Conservation (phyloP, 2,113 vertebrate species). For the Amphiprion percula region DNA sequence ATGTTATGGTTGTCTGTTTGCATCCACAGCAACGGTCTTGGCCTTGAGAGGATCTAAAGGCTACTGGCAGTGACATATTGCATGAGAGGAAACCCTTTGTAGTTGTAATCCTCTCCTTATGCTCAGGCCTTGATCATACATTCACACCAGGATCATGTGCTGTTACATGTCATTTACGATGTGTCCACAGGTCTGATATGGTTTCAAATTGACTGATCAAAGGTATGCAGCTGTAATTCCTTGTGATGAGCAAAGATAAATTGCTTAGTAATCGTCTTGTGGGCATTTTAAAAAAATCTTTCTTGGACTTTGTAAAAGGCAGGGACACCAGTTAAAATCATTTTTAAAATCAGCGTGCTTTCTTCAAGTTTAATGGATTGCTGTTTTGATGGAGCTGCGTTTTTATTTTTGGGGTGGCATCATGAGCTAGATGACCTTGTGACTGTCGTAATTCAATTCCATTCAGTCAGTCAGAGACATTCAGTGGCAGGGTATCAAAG, state of each 20-base stretch:
- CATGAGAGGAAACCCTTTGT: conserved; percentile 59
- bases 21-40: conserved; percentile 46
- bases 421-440: conserved; percentile 53
- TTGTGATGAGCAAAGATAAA: conserved; percentile 39
- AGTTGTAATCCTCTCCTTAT: conserved; percentile 67
- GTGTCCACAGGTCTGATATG: conserved; percentile 9
- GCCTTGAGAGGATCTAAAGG: conserved; percentile 31
- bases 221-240: conserved; percentile 39
- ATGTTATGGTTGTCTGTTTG: conserved; percentile 58
- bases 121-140: conserved; percentile 53
- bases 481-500: conserved; percentile 42
- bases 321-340: neutral
- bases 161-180: conserved; percentile 32
- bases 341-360: neutral
- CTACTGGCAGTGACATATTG: conserved; percentile 35
- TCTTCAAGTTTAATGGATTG: neutral
- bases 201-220: conserved; percentile 42
- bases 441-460: conserved; percentile 61
- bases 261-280: conserved; percentile 22
- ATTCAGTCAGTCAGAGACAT: conserved; percentile 35
- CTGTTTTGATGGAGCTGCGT: neutral
- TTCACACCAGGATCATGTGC: conserved; percentile 46
- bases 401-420: conserved; percentile 59
- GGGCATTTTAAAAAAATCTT: neutral
- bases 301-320: neutral